These are phyloP conservation scores for Orthosia incerta DNA, from an alignment of 2,888 invertebrate species.

Conservation along the genomic window DNA sequence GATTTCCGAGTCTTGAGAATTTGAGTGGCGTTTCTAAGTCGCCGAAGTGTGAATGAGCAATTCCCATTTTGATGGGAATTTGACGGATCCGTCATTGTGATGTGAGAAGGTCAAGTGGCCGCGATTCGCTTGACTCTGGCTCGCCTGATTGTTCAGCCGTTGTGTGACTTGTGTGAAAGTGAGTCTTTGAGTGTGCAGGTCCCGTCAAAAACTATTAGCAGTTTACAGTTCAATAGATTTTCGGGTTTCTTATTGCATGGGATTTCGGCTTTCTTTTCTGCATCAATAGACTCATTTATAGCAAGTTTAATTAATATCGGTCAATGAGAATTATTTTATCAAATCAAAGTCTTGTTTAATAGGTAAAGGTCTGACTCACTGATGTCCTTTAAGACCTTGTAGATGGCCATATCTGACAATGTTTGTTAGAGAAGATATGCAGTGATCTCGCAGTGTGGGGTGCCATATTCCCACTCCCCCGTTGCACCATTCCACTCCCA, in stretches of 20 bases:
- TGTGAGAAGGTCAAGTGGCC: conserved; percentile 66
- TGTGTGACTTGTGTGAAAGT: conserved; percentile 48
- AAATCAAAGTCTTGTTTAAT: neutral
- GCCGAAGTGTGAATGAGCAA: conserved; percentile 84
- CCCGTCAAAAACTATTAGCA: conserved; percentile 70
- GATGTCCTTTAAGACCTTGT: neutral
- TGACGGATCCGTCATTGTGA: conserved; percentile 57
- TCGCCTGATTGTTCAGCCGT: conserved; percentile 39
- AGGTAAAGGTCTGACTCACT: neutral
- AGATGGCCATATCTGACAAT: neutral
- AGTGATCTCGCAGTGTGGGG: too few relatives aligned
- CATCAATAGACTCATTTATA: neutral
- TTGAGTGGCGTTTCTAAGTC: conserved; percentile 71
- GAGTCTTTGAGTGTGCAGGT: conserved; percentile 33
- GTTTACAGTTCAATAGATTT: conserved; percentile 65
- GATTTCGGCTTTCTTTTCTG: conserved; percentile 41
- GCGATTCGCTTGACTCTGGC: conserved; percentile 48
- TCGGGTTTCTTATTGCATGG: conserved; percentile 27
- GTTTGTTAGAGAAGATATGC: too few relatives aligned
- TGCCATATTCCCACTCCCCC: too few relatives aligned
- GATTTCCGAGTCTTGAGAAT: conserved; percentile 65
- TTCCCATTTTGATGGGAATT: conserved; percentile 84
- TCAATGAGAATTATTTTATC: neutral
- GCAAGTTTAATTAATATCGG: neutral
- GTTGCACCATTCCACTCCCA: too few relatives aligned